Percentiles rank a stretch among this genome's conserved stretches.
Evolutionary conservation across 2,797 vertebrate genomes (phyloP).

Genomic region (Strix occidentalis): DNA sequence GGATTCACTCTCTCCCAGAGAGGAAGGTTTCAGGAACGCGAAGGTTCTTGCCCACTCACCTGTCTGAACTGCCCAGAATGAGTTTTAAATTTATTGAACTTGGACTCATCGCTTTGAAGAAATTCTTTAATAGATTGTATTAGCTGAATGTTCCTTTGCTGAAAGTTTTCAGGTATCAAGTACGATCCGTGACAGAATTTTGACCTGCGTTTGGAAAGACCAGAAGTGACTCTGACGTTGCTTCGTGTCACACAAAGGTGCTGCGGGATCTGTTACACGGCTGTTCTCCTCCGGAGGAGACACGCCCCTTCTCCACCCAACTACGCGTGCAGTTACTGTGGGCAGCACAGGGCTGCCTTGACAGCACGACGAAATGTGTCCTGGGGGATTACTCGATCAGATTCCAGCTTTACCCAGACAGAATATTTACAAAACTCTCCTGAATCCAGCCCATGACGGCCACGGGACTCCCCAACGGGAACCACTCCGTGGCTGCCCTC

Average conservation of each 20-base stretch:
- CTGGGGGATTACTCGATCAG: not conserved
- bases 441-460: not conserved
- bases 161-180: slow-evolving; percentile 91
- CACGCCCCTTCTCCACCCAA: not conserved
- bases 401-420: not conserved
- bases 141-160: slow-evolving; percentile 91
- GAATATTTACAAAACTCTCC: not conserved
- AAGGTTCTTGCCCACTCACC: slow-evolving; percentile 74
- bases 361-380: not conserved
- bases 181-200: slow-evolving; percentile 76
- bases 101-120: slow-evolving; percentile 88
- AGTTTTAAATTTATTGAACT: slow-evolving; percentile 94
- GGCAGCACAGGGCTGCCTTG: not conserved
- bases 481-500: not conserved
- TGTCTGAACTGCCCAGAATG: slow-evolving; percentile 96
- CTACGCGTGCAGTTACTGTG: rapidly evolving
- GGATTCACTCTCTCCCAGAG: not conserved
- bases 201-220: slow-evolving; percentile 63
- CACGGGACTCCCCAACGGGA: rapidly evolving
- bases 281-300: not conserved
- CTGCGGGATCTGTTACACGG: not conserved
- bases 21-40: rapidly evolving
- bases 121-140: slow-evolving; percentile 93
- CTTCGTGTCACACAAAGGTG: not conserved
- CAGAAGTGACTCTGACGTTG: not conserved